Conservation (phyloP, 2,113 vertebrate species). For the Arenaria interpres region DNA sequence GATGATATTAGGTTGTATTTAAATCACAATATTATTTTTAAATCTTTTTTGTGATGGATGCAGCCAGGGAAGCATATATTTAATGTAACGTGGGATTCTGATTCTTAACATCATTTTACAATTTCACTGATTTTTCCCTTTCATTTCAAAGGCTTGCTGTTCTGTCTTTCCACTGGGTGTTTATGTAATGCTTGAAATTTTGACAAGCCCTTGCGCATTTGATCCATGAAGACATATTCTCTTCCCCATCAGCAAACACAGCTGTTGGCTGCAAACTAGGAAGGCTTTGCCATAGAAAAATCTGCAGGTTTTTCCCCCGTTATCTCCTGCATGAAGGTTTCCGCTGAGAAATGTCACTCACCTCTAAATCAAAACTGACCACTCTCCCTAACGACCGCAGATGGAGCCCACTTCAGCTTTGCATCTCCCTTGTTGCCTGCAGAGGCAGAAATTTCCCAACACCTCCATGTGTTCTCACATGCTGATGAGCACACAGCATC, state of each 20-base stretch:
- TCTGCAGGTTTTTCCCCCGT: not conserved
- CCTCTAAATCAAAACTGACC: not conserved
- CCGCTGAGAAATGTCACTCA: not conserved
- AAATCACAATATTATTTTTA: not conserved
- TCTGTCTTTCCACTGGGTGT: not conserved
- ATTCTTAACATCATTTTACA: not conserved
- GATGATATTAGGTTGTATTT: not conserved
- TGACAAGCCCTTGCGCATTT: not conserved
- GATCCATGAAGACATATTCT: not conserved
- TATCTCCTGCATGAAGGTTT: not conserved
- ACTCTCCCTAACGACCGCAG: not conserved
- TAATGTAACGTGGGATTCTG: not conserved
- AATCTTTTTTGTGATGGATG: not conserved
- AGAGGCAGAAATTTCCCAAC: not conserved
- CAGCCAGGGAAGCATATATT: not conserved
- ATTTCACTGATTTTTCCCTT: not conserved
- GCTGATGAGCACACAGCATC: not conserved
- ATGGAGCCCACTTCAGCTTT: not conserved
- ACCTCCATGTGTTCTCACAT: not conserved
- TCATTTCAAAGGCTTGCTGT: not conserved
- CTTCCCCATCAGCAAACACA: not conserved
- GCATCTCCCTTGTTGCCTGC: rapidly evolving
- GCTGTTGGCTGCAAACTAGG: not conserved
- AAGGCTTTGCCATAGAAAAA: not conserved
- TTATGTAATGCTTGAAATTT: not conserved